Evolutionary conservation across 1,140 invertebrate genomes (phyloP), one percentile per base, ranked within the genome.

Genomic region (Formica exsecta): DNA sequence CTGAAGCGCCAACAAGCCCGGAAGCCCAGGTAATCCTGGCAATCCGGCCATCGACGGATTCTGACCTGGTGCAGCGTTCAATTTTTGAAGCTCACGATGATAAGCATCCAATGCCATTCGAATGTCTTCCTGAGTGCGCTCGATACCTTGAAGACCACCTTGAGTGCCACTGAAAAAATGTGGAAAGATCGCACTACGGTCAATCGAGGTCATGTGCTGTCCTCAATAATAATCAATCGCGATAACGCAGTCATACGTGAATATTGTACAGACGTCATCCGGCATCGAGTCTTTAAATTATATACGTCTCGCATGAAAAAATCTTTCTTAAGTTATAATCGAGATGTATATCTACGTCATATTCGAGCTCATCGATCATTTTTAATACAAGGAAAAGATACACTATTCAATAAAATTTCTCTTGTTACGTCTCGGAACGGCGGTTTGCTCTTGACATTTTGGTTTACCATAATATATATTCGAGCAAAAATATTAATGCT

Each of bases 41-140:
- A 95, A 81, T 64, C 92, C 93, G 3, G 95, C 95, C 51, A 97
- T 89, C 75, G 96, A 95, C 25, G 96, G 95, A 86, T 96, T 95
- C 89, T 94, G 95, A 54, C 96, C 96, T 77, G 96, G 95, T 87
- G 96, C 95, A 88, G 96, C 96, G 91, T 98, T 98, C 71, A 99
- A 95, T 93, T 98, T 98, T 91, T 98, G 97, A 9, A 99, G 95
- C 94, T 99, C 98, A 57, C 98, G 96, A 92, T 98, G 98, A 93
- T 98, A 98, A n/a, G 98, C 97, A 89, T 98, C 98, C 16, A 99
- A 95, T 0, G 98, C 98, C 96, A 99, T 95, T 85, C 98, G 96
- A 92, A 99, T 98, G 54, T 98, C 98, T 87, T 99, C 98, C 90
- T 97, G 97, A 73, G 97, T 97, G 85, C 97, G 96, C 85, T 97